Evolutionary conservation across 2,113 vertebrate genomes (phyloP).

Genomic region (Scolopax mira): DNA sequence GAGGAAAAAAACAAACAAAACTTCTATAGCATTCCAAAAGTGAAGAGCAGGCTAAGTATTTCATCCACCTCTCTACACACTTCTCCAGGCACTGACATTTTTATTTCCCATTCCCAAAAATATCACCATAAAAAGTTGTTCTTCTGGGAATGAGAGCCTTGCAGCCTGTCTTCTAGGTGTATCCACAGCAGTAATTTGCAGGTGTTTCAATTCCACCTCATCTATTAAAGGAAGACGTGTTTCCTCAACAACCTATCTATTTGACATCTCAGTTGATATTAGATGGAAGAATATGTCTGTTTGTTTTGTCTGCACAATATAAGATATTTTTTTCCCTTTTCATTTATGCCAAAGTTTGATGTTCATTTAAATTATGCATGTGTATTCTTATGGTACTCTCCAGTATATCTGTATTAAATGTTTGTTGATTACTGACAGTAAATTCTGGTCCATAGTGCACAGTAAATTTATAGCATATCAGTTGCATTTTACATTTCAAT

Average conservation of each 20-base stretch:
- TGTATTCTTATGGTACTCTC: slow-evolving; percentile 36
- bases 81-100: slow-evolving; percentile 26
- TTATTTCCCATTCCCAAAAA: slow-evolving; percentile 19
- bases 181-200: slow-evolving; percentile 53
- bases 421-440: slow-evolving; percentile 58
- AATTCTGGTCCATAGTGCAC: slow-evolving; percentile 56
- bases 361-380: slow-evolving; percentile 43
- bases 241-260: slow-evolving; percentile 67
- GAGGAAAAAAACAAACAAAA: background rate
- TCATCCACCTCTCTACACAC: background rate
- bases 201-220: slow-evolving; percentile 66
- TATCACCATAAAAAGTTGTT: slow-evolving; percentile 32
- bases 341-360: slow-evolving; percentile 52
- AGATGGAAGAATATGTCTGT: slow-evolving; percentile 23
- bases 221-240: slow-evolving; percentile 62
- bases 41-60: background rate
- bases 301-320: slow-evolving; percentile 33
- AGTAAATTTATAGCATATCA: slow-evolving; percentile 45
- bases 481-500: slow-evolving; percentile 55
- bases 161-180: slow-evolving; percentile 52
- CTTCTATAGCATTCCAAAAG: background rate
- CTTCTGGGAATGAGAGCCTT: slow-evolving; percentile 46
- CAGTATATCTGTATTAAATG: slow-evolving; percentile 47
- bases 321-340: slow-evolving; percentile 53
- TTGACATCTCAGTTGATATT: slow-evolving; percentile 65